These are phyloP conservation scores for Marmota flaviventris DNA, from an alignment of 2,113 vertebrate species.

Conservation along the genomic window DNA sequence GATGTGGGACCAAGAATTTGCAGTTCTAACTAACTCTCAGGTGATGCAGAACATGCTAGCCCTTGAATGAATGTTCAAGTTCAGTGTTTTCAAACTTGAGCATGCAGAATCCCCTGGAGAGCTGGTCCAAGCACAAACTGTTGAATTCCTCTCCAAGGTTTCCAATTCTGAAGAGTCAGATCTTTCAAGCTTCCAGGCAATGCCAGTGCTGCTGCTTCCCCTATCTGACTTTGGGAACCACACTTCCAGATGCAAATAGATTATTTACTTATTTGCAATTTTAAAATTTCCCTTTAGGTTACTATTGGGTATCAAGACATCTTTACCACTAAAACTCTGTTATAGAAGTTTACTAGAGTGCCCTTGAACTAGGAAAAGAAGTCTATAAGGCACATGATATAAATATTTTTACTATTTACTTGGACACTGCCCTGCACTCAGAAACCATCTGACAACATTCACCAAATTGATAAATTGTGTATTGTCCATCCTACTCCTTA, in stretches of 20 bases:
- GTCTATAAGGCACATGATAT: neutral
- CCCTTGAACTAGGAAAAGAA: conserved; percentile 12
- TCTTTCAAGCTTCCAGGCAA: neutral
- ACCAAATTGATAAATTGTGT: conserved; percentile 54
- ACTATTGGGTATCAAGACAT: neutral
- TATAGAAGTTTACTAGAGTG: neutral
- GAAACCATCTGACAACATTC: conserved; percentile 50
- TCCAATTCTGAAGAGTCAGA: neutral
- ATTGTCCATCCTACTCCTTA: neutral
- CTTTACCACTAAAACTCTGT: neutral
- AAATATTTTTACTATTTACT: conserved; percentile 19
- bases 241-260: neutral
- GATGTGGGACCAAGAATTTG: neutral
- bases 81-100: neutral
- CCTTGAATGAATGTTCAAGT: neutral
- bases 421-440: conserved; percentile 18
- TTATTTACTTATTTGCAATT: neutral
- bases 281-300: neutral
- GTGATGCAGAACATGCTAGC: neutral
- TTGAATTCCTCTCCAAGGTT: neutral
- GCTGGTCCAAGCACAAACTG: neutral
- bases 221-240: neutral
- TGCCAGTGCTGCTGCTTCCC: neutral
- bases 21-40: conserved; percentile 7
- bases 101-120: neutral